phyloP scores from a whole-genome alignment of 2,888 invertebrate genomes.

The Drosophila fulvimacula region DNA sequence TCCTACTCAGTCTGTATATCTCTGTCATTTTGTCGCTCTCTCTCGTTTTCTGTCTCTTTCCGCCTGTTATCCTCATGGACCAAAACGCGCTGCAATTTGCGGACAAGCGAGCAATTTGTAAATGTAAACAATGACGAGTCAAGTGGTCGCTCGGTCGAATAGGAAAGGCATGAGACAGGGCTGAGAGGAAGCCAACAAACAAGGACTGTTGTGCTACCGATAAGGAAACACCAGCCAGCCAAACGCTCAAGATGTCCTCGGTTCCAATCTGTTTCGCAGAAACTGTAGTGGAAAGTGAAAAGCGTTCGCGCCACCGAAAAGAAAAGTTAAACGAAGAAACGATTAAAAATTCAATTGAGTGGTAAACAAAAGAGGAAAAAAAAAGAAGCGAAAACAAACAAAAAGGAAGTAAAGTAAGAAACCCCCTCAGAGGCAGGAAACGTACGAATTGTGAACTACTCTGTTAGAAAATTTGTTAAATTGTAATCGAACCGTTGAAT shows the following conservation, averaged over 20 bases:
- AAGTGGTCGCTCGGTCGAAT: constrained; percentile 66
- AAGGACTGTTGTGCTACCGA: constrained; percentile 58
- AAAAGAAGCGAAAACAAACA: background rate
- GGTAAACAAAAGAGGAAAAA: constrained; percentile 58
- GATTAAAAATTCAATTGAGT: constrained; percentile 82
- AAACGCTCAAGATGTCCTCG: constrained; percentile 50
- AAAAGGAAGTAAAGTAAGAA: constrained; percentile 1
- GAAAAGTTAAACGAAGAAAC: constrained; percentile 71
- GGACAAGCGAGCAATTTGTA: constrained; percentile 81
- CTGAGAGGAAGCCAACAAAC: constrained; percentile 38
- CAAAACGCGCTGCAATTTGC: constrained; percentile 68
- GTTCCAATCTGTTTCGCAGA: constrained; percentile 12
- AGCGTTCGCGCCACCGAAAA: constrained; percentile 49
- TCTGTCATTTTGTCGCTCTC: background rate
- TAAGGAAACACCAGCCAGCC: constrained; percentile 54
- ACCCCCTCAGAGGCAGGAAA: constrained; percentile 21
- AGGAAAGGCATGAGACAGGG: constrained; percentile 14
- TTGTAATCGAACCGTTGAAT: constrained; percentile 67
- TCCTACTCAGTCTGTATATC: background rate
- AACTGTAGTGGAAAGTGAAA: constrained; percentile 51
- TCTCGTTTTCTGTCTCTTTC: background rate
- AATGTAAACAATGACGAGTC: constrained; percentile 78
- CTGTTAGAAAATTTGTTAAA: constrained; percentile 56
- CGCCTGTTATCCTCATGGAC: constrained; percentile 25
- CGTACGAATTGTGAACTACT: constrained; percentile 31